These are phyloP conservation scores for Ptilorrhoa leucosticta DNA, from an alignment of 2,113 vertebrate species.

Conservation along the genomic window DNA sequence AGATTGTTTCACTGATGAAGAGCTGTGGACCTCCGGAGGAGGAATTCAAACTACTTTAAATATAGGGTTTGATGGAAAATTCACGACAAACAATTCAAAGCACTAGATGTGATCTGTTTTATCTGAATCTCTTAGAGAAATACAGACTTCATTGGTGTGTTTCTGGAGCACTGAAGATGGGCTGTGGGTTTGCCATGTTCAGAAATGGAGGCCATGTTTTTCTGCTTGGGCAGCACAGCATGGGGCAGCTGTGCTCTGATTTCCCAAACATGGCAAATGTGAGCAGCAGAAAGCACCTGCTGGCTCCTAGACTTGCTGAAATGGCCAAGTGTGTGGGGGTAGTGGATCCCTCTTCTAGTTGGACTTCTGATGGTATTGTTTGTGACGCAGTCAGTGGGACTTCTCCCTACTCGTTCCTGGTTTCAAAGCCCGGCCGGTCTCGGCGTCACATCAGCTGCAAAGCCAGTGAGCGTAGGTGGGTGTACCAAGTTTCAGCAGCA, in stretches of 20 bases:
- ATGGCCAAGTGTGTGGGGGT: neutral
- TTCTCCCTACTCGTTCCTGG: neutral
- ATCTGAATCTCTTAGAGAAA: neutral
- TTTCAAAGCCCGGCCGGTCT: neutral
- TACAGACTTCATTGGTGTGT: neutral
- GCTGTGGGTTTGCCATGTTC: accelerated
- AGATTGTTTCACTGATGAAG: neutral
- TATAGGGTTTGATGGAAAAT: neutral
- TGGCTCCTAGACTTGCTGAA: neutral
- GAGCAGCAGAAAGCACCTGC: neutral
- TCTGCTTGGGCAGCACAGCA: accelerated
- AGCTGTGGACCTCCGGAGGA: neutral
- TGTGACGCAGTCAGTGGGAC: neutral
- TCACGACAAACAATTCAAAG: neutral
- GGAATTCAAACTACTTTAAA: neutral
- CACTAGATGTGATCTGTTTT: neutral
- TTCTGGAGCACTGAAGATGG: neutral
- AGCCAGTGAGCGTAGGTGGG: neutral
- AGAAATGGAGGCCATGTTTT: neutral
- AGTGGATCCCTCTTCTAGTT: neutral
- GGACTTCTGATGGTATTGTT: neutral
- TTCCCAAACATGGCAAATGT: neutral
- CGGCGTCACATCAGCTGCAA: accelerated
- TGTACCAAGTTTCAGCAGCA: neutral
- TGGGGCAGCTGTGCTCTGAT: neutral